A percentile compares a stretch with the other conserved stretches of the same genome.
phyloP scores from a whole-genome alignment of 2,113 vertebrate genomes.

The Tachysurus fulvidraco region DNA sequence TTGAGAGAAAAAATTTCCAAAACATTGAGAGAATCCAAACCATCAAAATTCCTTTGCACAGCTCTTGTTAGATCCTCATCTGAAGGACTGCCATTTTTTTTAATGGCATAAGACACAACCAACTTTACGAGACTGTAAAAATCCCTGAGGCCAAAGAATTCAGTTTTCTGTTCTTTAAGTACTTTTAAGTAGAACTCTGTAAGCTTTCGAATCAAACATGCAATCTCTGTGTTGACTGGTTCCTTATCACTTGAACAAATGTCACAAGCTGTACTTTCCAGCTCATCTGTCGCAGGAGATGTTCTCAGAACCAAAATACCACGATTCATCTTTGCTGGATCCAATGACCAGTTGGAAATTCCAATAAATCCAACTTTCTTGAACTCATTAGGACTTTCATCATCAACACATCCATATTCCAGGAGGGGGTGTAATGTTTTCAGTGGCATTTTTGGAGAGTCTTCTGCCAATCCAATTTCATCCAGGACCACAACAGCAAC shows the following conservation, averaged over 20 bases:
- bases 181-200: conserved; percentile 55
- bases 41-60: conserved; percentile 62
- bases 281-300: conserved; percentile 52
- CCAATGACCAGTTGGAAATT: conserved; percentile 67
- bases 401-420: conserved; percentile 60
- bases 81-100: conserved; percentile 11
- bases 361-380: conserved; percentile 64
- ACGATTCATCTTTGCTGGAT: conserved; percentile 67
- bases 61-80: conserved; percentile 46
- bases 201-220: conserved; percentile 50
- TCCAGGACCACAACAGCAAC: conserved; percentile 61
- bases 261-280: conserved; percentile 55
- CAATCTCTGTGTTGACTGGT: background rate
- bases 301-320: conserved; percentile 61
- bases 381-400: conserved; percentile 52
- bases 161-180: conserved; percentile 42
- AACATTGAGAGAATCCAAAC: conserved; percentile 51
- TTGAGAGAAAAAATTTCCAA: conserved; percentile 34
- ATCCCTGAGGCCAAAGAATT: conserved; percentile 62
- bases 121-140: conserved; percentile 64
- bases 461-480: conserved; percentile 64
- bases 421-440: conserved; percentile 64
- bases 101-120: conserved; percentile 38
- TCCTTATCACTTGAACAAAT: conserved; percentile 54
- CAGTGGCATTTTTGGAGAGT: conserved; percentile 63